Evolutionary conservation across 2,888 invertebrate genomes (phyloP).

Genomic region (Drosophila lacicola): DNA sequence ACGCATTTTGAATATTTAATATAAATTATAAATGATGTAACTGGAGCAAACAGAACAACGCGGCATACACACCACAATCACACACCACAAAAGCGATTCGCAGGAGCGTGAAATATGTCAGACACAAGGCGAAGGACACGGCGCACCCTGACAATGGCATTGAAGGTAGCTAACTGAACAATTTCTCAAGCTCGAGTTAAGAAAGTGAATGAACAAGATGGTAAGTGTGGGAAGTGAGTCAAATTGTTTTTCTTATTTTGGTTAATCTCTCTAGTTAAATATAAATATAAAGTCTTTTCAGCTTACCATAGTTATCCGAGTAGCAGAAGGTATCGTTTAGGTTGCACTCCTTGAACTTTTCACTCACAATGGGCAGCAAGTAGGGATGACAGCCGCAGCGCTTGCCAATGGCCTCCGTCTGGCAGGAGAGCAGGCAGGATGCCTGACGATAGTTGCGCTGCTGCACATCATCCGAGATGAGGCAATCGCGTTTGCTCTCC

Average conservation of each 20-base stretch:
- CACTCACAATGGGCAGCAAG: slow-evolving; percentile 76
- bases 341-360: slow-evolving; percentile 78
- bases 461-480: slow-evolving; percentile 81
- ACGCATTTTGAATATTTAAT: slow-evolving; percentile 61
- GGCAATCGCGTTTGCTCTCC: slow-evolving; percentile 82
- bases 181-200: background rate
- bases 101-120: slow-evolving; percentile 31
- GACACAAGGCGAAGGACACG: slow-evolving; percentile 8
- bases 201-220: background rate
- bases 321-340: slow-evolving; percentile 83
- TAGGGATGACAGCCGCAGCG: slow-evolving; percentile 84
- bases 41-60: slow-evolving; percentile 17
- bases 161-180: slow-evolving; percentile 7
- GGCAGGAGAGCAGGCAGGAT: slow-evolving; percentile 82
- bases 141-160: slow-evolving; percentile 11
- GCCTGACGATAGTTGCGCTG: slow-evolving; percentile 82
- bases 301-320: slow-evolving; percentile 80
- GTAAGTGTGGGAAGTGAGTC: background rate
- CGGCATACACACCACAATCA: slow-evolving; percentile 12
- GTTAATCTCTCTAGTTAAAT: background rate
- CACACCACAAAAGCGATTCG: slow-evolving; percentile 10
- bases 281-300: background rate
- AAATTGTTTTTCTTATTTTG: background rate
- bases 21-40: slow-evolving; percentile 52
- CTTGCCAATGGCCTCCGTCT: slow-evolving; percentile 76